Conservation (phyloP, 2,113 vertebrate species). For the Actenoides hombroni region DNA sequence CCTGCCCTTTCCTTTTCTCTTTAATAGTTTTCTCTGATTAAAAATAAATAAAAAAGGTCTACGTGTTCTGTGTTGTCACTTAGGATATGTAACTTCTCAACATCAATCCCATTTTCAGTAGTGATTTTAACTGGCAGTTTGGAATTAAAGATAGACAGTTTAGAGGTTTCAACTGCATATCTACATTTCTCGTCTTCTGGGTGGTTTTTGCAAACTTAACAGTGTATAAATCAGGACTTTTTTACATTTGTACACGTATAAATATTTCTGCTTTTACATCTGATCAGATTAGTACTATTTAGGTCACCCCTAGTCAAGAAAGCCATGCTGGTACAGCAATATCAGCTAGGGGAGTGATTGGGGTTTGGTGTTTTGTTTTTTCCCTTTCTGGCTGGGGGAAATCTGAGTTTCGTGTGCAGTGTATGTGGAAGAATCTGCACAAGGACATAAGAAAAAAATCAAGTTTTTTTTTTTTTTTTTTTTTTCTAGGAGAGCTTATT, state of each 20-base stretch:
- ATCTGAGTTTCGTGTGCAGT: not conserved
- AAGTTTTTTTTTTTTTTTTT: too few relatives aligned
- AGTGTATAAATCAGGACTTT: not conserved
- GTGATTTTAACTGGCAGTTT: constrained; percentile 13
- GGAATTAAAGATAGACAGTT: not conserved
- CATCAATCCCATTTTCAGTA: not conserved
- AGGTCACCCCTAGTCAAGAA: not conserved
- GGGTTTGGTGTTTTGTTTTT: not conserved
- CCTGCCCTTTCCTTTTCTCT: not conserved
- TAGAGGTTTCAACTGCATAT: not conserved
- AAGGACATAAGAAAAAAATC: not conserved
- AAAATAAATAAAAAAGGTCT: constrained; percentile 56
- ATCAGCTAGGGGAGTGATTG: not conserved
- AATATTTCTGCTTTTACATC: constrained; percentile 7
- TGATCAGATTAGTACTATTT: constrained; percentile 10
- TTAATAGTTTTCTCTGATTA: constrained; percentile 2
- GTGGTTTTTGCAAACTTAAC: not conserved
- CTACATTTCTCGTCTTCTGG: not conserved
- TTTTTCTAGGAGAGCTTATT: not conserved
- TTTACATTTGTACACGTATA: not conserved
- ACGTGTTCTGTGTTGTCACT: constrained; percentile 33
- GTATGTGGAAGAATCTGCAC: not conserved
- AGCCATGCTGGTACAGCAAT: not conserved
- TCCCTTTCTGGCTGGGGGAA: not conserved
- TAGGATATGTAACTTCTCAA: not conserved